A percentile compares a stretch with the other conserved stretches of the same genome.
Evolutionary conservation across 92 coral and sea anemone genomes (phyloP).

Genomic region (Paramuricea clavata): DNA sequence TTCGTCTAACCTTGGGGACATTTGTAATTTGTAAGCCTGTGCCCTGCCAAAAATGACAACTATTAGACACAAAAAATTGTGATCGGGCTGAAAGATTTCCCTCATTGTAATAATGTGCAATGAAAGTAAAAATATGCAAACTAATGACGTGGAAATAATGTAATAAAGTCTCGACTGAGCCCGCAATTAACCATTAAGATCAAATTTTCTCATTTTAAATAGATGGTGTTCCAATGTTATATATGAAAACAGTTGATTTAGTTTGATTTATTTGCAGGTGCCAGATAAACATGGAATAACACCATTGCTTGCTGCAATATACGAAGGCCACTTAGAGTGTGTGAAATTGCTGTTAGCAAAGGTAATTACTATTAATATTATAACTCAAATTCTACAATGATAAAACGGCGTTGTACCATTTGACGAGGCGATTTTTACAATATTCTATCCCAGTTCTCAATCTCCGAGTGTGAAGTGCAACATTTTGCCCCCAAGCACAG

Average conservation of each 20-base stretch:
- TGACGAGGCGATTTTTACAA: not conserved
- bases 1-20: too few relatives aligned
- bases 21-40: too few relatives aligned
- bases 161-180: too few relatives aligned
- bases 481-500: not conserved
- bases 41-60: too few relatives aligned
- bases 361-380: conserved; percentile 47
- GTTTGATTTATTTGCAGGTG: conserved; percentile 44
- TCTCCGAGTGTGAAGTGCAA: not conserved
- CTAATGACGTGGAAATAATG: too few relatives aligned
- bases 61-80: too few relatives aligned
- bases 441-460: not conserved
- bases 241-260: not conserved
- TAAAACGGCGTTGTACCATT: not conserved
- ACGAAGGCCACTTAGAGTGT: conserved; percentile 73
- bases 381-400: not conserved
- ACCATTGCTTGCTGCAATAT: conserved; percentile 77
- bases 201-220: too few relatives aligned
- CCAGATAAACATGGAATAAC: conserved; percentile 77
- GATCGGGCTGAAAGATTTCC: too few relatives aligned
- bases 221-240: not conserved
- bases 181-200: too few relatives aligned
- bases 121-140: too few relatives aligned
- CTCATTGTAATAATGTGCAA: too few relatives aligned
- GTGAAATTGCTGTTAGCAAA: conserved; percentile 73